Conservation (phyloP, 2,113 vertebrate genomes). For the Pampusana beccarii region DNA sequence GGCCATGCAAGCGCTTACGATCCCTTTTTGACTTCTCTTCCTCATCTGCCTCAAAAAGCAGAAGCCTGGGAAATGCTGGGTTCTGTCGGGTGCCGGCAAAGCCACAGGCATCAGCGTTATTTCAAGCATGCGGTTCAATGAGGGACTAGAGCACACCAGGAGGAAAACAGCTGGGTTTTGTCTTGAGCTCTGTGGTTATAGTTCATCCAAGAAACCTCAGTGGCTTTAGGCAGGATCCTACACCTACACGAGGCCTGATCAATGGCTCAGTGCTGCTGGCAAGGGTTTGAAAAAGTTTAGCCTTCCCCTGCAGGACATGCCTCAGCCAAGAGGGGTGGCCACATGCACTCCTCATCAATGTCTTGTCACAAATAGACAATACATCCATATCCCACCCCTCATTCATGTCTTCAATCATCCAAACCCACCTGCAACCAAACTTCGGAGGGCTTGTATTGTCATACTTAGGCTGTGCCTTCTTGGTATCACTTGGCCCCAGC, state of each 20-base stretch:
- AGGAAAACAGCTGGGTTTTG: background rate
- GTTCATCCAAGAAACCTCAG: background rate
- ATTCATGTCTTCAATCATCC: background rate
- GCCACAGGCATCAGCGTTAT: background rate
- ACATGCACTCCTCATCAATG: background rate
- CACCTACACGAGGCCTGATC: background rate
- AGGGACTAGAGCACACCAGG: background rate
- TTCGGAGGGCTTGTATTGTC: background rate
- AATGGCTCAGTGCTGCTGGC: background rate
- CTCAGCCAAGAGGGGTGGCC: background rate
- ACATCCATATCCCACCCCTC: background rate
- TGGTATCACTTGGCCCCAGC: background rate
- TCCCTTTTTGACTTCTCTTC: background rate
- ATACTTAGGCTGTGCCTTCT: background rate
- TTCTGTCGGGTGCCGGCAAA: background rate
- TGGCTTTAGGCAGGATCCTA: background rate
- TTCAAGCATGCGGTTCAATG: background rate
- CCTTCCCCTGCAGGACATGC: background rate
- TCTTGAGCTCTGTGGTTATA: background rate
- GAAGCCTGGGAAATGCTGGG: background rate
- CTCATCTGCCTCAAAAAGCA: background rate
- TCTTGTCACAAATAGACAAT: background rate
- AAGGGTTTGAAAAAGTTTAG: background rate
- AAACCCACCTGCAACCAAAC: background rate
- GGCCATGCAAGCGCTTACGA: background rate